These are phyloP conservation scores for Apostichopus japonicus DNA, from an alignment of 35 echinoderm and acorn worm species.

Conservation along the genomic window DNA sequence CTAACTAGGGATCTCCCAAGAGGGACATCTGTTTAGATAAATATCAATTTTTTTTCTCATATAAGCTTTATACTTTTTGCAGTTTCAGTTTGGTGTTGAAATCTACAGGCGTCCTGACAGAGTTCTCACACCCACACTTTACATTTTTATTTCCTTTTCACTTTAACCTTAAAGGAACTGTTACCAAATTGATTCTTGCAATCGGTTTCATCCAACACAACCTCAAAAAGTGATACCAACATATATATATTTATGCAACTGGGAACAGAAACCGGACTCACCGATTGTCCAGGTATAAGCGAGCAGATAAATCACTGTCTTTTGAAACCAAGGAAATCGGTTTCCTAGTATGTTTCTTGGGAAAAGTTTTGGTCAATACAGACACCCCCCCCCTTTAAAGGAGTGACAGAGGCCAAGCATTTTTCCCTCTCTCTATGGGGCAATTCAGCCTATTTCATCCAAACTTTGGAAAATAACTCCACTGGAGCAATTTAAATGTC, in stretches of 20 bases:
- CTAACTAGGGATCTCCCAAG: conserved; percentile 5
- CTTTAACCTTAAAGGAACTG: too few species aligned
- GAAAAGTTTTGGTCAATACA: too few species aligned
- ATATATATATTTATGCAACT: too few species aligned
- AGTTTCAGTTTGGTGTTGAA: conserved; percentile 2
- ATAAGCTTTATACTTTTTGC: not conserved
- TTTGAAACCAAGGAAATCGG: too few species aligned
- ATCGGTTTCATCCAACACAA: too few species aligned
- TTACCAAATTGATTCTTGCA: too few species aligned
- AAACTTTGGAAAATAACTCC: not conserved
- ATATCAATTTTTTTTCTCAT: conserved; percentile 17
- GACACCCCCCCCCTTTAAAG: too few species aligned
- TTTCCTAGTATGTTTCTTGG: too few species aligned
- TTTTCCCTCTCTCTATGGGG: not conserved
- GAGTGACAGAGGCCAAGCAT: not conserved
- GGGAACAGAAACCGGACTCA: too few species aligned
- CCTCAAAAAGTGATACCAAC: too few species aligned
- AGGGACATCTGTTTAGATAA: conserved; percentile 44
- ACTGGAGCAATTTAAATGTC: conserved; percentile 30
- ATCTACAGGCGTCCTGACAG: not conserved
- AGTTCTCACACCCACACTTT: conserved; percentile 39
- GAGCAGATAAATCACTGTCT: too few species aligned
- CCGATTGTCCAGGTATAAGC: too few species aligned
- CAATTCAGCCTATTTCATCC: not conserved
- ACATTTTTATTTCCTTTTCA: not conserved